Evolutionary conservation across 2,113 vertebrate genomes (phyloP).

Genomic region (human): DNA sequence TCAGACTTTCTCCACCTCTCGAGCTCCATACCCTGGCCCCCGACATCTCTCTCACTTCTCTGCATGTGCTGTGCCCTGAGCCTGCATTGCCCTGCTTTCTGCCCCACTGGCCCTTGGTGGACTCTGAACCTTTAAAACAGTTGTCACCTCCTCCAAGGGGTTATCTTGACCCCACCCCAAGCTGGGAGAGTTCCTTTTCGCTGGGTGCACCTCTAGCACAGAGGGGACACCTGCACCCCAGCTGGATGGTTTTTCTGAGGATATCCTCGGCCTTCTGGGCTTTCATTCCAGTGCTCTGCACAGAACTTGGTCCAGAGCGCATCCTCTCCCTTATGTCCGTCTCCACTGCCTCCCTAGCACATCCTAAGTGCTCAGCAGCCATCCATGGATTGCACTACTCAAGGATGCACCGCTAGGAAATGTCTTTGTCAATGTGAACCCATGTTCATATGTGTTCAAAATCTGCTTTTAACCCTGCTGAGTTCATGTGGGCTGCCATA

Average conservation of each 20-base stretch:
- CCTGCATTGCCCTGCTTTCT: not conserved
- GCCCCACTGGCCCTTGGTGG: not conserved
- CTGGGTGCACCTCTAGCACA: not conserved
- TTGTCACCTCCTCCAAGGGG: not conserved
- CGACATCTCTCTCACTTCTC: not conserved
- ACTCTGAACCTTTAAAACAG: not conserved
- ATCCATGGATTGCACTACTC: not conserved
- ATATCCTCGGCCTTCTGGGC: not conserved
- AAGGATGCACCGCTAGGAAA: not conserved
- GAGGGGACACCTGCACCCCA: not conserved
- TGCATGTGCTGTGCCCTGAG: not conserved
- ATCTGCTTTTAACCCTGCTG: not conserved
- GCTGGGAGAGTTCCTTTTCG: not conserved
- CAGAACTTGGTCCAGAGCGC: not conserved
- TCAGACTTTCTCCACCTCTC: not conserved
- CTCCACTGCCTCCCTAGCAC: not conserved
- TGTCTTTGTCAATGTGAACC: not conserved
- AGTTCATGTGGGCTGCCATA: too few species aligned
- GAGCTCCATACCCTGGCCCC: not conserved
- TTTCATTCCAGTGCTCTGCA: not conserved
- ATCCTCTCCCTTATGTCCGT: rapidly evolving
- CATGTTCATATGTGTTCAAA: not conserved
- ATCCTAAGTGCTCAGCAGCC: not conserved
- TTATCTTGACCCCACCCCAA: not conserved
- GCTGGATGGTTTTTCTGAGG: not conserved